These are phyloP conservation scores for Apodemia duryi DNA, from an alignment of 2,888 invertebrate genomes.

Conservation along the genomic window DNA sequence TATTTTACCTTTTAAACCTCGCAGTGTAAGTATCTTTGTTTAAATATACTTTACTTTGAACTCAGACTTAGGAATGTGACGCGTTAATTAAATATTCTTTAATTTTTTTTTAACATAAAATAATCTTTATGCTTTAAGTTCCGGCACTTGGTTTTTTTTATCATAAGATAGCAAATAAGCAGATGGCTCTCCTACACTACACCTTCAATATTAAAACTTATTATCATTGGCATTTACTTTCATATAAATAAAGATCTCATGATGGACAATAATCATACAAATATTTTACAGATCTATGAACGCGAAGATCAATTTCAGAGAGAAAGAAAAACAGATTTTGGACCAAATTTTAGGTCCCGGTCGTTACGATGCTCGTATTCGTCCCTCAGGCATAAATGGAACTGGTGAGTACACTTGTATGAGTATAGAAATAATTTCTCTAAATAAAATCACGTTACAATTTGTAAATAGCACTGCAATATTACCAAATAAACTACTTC, in stretches of 20 bases:
- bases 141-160: too few species aligned
- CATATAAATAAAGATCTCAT: background rate
- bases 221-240: background rate
- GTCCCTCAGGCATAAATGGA: slow-evolving; percentile 95
- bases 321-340: slow-evolving; percentile 95
- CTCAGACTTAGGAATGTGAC: too few species aligned
- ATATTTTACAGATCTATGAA: slow-evolving; percentile 82
- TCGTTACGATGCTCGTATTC: slow-evolving; percentile 94
- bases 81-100: too few species aligned
- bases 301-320: slow-evolving; percentile 93
- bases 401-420: slow-evolving; percentile 85
- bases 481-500: slow-evolving; percentile 9
- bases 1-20: slow-evolving; percentile 59
- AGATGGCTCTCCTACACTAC: too few species aligned
- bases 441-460: background rate
- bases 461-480: slow-evolving; percentile 15
- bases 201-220: too few species aligned
- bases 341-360: slow-evolving; percentile 95
- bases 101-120: too few species aligned
- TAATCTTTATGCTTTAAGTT: too few species aligned
- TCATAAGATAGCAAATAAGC: too few species aligned
- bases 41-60: background rate
- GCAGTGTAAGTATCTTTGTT: slow-evolving; percentile 65
- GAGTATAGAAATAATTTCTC: background rate
- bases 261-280: background rate